These are phyloP conservation scores for Bombyx mandarina DNA, from an alignment of 1,140 invertebrate species.

Conservation along the genomic window DNA sequence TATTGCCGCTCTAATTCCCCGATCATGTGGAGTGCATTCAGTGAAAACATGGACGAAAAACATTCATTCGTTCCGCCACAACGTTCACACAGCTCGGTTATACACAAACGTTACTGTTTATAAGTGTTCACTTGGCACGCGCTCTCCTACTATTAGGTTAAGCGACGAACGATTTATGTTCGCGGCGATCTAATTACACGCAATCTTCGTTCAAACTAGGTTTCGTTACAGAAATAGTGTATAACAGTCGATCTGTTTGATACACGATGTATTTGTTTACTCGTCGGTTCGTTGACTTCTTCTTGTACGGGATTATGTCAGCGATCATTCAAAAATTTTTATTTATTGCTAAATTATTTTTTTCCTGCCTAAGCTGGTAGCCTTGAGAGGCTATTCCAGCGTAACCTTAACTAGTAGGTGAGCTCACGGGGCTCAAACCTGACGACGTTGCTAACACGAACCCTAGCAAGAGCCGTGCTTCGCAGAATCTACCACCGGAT, in stretches of 20 bases:
- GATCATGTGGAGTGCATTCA: constrained; percentile 14
- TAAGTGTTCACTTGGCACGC: constrained; percentile 35
- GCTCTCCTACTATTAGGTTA: constrained; percentile 33
- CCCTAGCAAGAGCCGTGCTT: no score
- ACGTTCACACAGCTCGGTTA: constrained; percentile 26
- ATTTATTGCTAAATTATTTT: no score
- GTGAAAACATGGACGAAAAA: constrained; percentile 24
- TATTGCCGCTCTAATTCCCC: constrained; percentile 28
- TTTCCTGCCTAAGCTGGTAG: no score
- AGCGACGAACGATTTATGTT: constrained; percentile 48
- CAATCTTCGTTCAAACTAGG: constrained; percentile 32
- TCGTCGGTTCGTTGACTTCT: constrained; percentile 4
- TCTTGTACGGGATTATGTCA: no score
- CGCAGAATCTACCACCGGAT: no score
- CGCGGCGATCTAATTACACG: constrained; percentile 36
- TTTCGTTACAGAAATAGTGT: constrained; percentile 29
- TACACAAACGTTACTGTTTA: constrained; percentile 33
- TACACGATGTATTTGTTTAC: constrained; percentile 22
- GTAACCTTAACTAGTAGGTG: no score
- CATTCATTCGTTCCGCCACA: constrained; percentile 18
- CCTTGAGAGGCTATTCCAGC: no score
- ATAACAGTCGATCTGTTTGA: constrained; percentile 15
- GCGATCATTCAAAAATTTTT: no score
- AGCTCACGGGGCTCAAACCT: no score
- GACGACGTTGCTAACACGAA: no score